phyloP scores from a whole-genome alignment of 1,140 invertebrate species.

The Drosophila bocki region DNA sequence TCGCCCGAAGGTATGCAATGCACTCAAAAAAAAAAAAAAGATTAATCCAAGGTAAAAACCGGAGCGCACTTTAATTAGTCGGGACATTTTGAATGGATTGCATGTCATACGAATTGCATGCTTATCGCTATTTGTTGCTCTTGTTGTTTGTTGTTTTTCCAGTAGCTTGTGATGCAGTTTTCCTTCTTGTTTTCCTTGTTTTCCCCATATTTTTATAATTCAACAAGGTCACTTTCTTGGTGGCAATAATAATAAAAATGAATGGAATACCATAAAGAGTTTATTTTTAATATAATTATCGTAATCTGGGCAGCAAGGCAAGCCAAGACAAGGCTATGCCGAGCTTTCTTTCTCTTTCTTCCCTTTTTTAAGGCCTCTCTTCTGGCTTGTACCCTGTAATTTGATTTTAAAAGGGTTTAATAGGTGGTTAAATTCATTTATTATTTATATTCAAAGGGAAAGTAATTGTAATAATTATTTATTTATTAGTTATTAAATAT shows the following conservation, averaged over 20 bases:
- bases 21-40: constrained; percentile 19
- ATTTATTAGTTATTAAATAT: not conserved
- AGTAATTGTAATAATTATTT: not conserved
- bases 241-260: constrained; percentile 33
- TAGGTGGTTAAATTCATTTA: no score
- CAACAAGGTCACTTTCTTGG: constrained; percentile 50
- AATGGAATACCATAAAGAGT: constrained; percentile 59
- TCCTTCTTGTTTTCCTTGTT: not conserved
- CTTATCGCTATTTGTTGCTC: constrained; percentile 49
- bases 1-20: constrained; percentile 35
- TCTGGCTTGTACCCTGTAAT: not conserved
- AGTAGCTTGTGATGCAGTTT: constrained; percentile 13
- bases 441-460: not conserved
- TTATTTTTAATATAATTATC: constrained; percentile 55
- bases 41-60: constrained; percentile 11
- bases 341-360: not conserved
- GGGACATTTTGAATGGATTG: constrained; percentile 51
- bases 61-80: constrained; percentile 65
- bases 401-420: no score
- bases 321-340: constrained; percentile 12
- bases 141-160: constrained; percentile 8
- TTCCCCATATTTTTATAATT: not conserved
- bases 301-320: constrained; percentile 22
- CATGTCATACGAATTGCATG: constrained; percentile 68
- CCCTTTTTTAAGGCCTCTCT: no score